Evolutionary conservation across 30 jellyfish, hydroid and myxozoan genomes (phyloP).

Genomic region (Aurelia coerulea): DNA sequence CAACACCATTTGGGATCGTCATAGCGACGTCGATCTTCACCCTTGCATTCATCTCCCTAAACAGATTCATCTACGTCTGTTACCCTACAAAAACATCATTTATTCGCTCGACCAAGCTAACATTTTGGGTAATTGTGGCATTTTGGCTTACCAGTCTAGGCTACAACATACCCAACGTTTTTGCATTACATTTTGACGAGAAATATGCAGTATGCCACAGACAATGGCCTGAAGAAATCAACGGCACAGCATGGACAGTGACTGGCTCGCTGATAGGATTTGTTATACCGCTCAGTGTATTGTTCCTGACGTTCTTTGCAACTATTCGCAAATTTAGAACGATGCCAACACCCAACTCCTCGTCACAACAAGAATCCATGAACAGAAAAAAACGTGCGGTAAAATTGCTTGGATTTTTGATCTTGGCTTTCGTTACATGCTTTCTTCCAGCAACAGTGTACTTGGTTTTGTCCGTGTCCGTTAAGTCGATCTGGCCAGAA

Average conservation of each 20-base stretch:
- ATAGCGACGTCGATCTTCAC: slow-evolving; percentile 45
- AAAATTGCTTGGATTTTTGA: slow-evolving; percentile 33
- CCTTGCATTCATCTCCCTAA: slow-evolving; percentile 39
- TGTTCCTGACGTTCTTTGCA: slow-evolving; percentile 47
- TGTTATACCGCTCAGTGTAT: slow-evolving; percentile 10
- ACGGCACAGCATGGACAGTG: slow-evolving; percentile 7
- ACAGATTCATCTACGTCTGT: slow-evolving; percentile 25
- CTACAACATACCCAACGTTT: slow-evolving; percentile 13
- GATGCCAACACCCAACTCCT: not conserved
- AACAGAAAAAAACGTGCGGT: slow-evolving; percentile 38
- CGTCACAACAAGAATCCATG: slow-evolving; percentile 8
- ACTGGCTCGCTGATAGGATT: not conserved
- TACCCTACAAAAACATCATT: slow-evolving; percentile 38
- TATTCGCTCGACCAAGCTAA: slow-evolving; percentile 26
- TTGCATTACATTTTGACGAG: slow-evolving; percentile 28
- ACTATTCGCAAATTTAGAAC: slow-evolving; percentile 13
- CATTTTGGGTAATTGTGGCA: slow-evolving; percentile 11
- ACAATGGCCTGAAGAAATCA: slow-evolving; percentile 51
- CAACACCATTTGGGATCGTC: slow-evolving; percentile 70
- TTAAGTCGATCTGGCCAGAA: slow-evolving; percentile 34
- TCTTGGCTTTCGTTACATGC: slow-evolving; percentile 24
- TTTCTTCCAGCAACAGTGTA: slow-evolving; percentile 30
- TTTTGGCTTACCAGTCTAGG: slow-evolving; percentile 23
- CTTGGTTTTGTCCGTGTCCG: slow-evolving; percentile 11
- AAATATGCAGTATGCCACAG: slow-evolving; percentile 35